Evolutionary conservation across 2,797 vertebrate genomes (phyloP), one percentile per base, ranked within the genome.

Genomic region (Otolemur crassicaudatus): DNA sequence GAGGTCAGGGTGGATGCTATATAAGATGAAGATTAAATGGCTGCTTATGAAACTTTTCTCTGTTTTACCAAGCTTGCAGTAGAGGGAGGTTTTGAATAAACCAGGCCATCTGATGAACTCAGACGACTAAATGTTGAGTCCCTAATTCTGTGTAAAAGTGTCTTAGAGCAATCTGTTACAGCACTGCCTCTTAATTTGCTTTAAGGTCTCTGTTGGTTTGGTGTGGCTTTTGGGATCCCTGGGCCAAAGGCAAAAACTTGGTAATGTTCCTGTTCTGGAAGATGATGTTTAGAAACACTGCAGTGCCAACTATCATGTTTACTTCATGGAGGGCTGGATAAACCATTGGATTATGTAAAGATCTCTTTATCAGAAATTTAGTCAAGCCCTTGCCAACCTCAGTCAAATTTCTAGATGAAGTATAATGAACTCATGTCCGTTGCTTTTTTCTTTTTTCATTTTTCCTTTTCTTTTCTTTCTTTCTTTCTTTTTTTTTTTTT

Each of bases 321-420:
- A 70, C 67, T 88, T 84, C 19, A 4, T 85, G 49, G 58, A 27
- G 29, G 73, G 27, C 37, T 65, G 43, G 19, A 49, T 37, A 34
- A 34, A 65, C 67, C 58, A 73, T 86, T 90, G 87, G 34, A 40
- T 73, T 95, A 90, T 34, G 4, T 87, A 84, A 90, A 90, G 43
- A 75, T 49, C 12, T 49, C 46, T 49, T 49, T 70, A 58, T 91
- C 31, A 85, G 69, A 90, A 94, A 72, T 94, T 75, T 85, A 95
- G 49, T 93, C 16, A 93, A 34, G 49, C 31, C 22, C 53, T 8
- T 80, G 37, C 60, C n/a, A 29, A 29, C 46, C 34, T 85, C 34
- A 85, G 11, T 86, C 73, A 96, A 7, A 92, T 90, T 91, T 94
- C n/a, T 93, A 77, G 17, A 61, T 84, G 58, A 94, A 83, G 22